Evolutionary conservation across 2,888 invertebrate genomes (phyloP).

Genomic region (Heteropelma amictum): DNA sequence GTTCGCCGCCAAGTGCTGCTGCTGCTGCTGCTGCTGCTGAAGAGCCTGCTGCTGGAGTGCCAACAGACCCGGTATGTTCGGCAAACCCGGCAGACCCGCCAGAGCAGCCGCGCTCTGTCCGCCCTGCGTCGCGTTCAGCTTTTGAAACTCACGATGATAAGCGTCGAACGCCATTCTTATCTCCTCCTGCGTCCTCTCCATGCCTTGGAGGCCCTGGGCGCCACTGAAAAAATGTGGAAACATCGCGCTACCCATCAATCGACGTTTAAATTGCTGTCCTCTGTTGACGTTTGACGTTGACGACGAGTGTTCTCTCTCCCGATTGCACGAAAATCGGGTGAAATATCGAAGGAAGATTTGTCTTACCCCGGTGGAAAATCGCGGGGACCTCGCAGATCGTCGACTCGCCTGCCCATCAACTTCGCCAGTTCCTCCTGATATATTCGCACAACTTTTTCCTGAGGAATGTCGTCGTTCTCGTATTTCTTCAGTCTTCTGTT

Average conservation of each 20-base stretch:
- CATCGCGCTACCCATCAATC: conserved; percentile 80
- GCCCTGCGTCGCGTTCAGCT: conserved; percentile 86
- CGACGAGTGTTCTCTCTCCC: no score
- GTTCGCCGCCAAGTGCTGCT: conserved; percentile 76
- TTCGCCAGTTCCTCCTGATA: conserved; percentile 97
- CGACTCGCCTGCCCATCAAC: conserved; percentile 89
- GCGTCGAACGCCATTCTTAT: conserved; percentile 93
- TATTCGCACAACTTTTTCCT: conserved; percentile 96
- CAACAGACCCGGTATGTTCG: conserved; percentile 83
- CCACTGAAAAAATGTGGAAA: conserved; percentile 93
- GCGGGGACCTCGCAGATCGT: conserved; percentile 86
- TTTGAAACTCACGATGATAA: conserved; percentile 95
- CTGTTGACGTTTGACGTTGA: no score
- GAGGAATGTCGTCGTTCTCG: conserved; percentile 96
- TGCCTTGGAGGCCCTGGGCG: conserved; percentile 77
- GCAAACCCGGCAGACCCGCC: conserved; percentile 81
- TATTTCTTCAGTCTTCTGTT: conserved; percentile 90
- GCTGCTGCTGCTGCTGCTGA: conserved; percentile 81
- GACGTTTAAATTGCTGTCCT: conserved; percentile 77
- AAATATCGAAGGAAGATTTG: conserved; percentile 34
- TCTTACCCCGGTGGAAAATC: conserved; percentile 90
- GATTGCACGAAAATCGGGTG: neutral
- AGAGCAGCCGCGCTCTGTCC: conserved; percentile 75
- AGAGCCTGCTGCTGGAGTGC: conserved; percentile 88
- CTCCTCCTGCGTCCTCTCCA: conserved; percentile 86